Conservation (phyloP, 2,113 vertebrate genomes). For the Sinocyclocheilus grahami region DNA sequence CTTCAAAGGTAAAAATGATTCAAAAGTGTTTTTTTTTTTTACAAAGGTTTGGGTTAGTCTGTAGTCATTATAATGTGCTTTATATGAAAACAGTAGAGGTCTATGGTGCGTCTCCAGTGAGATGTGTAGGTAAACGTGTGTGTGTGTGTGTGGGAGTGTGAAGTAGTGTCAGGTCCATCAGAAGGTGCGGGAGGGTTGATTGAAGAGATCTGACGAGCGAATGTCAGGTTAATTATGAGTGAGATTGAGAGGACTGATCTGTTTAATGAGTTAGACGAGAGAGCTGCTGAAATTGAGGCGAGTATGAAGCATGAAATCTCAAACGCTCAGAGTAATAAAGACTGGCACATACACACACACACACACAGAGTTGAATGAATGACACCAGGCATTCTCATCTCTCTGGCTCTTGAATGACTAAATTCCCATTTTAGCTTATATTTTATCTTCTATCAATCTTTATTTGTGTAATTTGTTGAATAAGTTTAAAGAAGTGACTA, state of each 20-base stretch:
- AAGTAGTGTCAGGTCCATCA: slow-evolving; percentile 36
- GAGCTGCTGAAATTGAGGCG: slow-evolving; percentile 80
- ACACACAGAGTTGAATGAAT: slow-evolving; percentile 60
- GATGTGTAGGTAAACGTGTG: slow-evolving; percentile 1
- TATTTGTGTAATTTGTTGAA: background rate
- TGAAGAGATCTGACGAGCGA: slow-evolving; percentile 73
- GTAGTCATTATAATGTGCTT: background rate
- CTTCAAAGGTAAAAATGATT: background rate
- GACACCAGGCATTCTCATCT: background rate
- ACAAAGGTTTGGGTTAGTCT: too few relatives aligned
- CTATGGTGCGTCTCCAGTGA: background rate
- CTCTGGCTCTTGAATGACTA: background rate
- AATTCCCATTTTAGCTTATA: background rate
- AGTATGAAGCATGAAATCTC: slow-evolving; percentile 96
- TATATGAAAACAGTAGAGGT: background rate
- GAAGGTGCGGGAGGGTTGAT: slow-evolving; percentile 59
- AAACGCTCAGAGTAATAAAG: slow-evolving; percentile 99
- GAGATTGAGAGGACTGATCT: slow-evolving; percentile 77
- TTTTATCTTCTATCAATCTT: background rate
- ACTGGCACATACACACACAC: slow-evolving; percentile 84
- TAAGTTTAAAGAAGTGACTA: background rate
- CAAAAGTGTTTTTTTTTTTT: background rate
- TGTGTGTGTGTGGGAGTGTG: slow-evolving; percentile 34
- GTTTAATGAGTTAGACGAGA: slow-evolving; percentile 76
- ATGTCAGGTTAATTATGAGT: slow-evolving; percentile 80